These are phyloP conservation scores for Norana najaformis DNA, from an alignment of 2,888 invertebrate species.

Conservation along the genomic window DNA sequence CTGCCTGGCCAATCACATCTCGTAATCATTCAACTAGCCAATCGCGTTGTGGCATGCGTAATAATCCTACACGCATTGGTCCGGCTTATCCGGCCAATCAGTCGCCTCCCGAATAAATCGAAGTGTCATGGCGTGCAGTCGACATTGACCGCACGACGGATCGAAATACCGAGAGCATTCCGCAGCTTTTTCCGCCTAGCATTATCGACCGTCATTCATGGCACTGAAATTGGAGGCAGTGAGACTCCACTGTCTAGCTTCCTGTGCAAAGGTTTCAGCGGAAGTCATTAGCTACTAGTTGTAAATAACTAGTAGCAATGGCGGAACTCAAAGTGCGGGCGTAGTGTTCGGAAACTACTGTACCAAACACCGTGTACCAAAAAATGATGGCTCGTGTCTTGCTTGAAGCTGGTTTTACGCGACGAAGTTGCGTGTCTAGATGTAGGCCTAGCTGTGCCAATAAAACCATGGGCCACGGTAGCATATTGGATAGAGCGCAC, in stretches of 20 bases:
- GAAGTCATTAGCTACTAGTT: background rate
- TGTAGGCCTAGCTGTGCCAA: no score
- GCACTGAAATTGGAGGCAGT: background rate
- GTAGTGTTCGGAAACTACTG: background rate
- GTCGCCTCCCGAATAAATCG: no score
- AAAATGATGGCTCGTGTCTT: background rate
- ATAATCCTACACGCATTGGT: no score
- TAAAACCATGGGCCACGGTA: no score
- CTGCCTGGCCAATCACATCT: no score
- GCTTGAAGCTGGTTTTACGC: background rate
- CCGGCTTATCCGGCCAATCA: no score
- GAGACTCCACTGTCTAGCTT: background rate
- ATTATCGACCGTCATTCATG: background rate
- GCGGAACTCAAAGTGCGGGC: background rate
- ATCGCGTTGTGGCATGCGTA: no score
- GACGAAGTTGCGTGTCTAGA: background rate
- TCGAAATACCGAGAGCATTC: background rate
- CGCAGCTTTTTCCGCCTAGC: background rate
- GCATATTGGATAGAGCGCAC: no score
- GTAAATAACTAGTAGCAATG: background rate
- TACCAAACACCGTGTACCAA: background rate
- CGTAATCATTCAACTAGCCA: no score
- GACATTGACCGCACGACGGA: background rate
- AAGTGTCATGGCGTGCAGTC: no score
- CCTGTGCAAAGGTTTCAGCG: background rate